A percentile compares a stretch with the other conserved stretches of the same genome.
Conservation (phyloP, 2,113 vertebrate species). For the Calyptomena viridis region DNA sequence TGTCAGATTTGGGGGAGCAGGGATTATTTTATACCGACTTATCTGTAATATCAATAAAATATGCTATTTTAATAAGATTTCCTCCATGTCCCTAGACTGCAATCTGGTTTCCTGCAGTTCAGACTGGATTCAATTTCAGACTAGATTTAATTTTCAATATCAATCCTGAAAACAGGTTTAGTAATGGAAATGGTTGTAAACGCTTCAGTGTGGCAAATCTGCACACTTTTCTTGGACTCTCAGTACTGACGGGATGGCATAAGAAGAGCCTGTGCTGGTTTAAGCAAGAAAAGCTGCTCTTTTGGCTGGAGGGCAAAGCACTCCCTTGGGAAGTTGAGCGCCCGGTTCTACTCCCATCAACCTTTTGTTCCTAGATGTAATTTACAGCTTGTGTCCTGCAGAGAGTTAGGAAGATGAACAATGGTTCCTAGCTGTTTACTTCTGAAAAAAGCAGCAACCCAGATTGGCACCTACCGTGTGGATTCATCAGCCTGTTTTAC, state of each 20-base stretch:
- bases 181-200: background rate
- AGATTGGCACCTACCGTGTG: background rate
- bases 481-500: conserved; percentile 32
- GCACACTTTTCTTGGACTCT: background rate
- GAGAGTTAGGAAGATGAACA: conserved; percentile 52
- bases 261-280: background rate
- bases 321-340: conserved; percentile 43
- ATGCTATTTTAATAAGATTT: conserved; percentile 29
- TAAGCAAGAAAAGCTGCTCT: conserved; percentile 50
- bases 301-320: conserved; percentile 50
- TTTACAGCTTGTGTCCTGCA: conserved; percentile 55
- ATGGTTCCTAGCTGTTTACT: conserved; percentile 45
- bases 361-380: conserved; percentile 60
- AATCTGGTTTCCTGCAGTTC: conserved; percentile 19
- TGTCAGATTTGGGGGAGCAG: background rate
- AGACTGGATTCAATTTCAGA: conserved; percentile 5
- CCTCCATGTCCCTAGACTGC: background rate
- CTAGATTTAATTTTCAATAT: conserved; percentile 24
- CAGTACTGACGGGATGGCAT: background rate
- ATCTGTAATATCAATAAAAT: background rate
- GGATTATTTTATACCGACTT: background rate
- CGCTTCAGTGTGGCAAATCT: background rate
- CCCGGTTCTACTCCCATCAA: conserved; percentile 42
- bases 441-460: conserved; percentile 31
- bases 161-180: background rate